Evolutionary conservation across 2,888 invertebrate species (phyloP), one percentile per base, ranked within the genome.

Genomic region (Orgyia antiqua): DNA sequence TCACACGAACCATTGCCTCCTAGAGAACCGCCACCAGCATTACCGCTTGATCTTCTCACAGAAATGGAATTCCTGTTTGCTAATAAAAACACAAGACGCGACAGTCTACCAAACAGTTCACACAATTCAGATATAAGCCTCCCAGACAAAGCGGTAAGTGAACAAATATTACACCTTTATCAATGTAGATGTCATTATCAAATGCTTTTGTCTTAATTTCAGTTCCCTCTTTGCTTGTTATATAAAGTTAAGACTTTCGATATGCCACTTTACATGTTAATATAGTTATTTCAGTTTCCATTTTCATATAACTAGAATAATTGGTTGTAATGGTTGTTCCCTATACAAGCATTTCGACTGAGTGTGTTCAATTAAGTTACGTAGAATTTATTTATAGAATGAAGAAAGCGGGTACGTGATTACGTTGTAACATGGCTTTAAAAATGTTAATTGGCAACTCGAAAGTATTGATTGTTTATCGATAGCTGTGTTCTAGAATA

Each of bases 21-120:
- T 2, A 64, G 64, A 15, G 71, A 62, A 10, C 57, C 68, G 0
- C 67, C 76, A 1, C 61, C 72, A 0, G 54, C 65, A 0, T 57
- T 79, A 0, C 78, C 78, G 0, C 68, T 83, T n/a, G 82, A 86
- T 32, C 63, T 86, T 2, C 70, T 83, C 36, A 79, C 73, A 0
- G 84, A 86, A 45, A 83, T 84, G 83, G 77, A 82, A 51, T 73
- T 61, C 42, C 67, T 83, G 4, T 79, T 86, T 51, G 51, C 63
- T 12, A 68, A 59, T 39, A 66, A 69, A 33, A 62, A 54, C 33
- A 33, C 56, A 19, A 59, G 65, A 33, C 67, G 73, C 8, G 75
- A 77, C 51, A 74, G 73, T 49, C 67, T 62, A 35, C 78, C 76
- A 1, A 70, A 66, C 49, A 70, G 58, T 39, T 58, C 75, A 32